Evolutionary conservation across 2,888 invertebrate genomes (phyloP).

Genomic region (Crioceris asparagi): DNA sequence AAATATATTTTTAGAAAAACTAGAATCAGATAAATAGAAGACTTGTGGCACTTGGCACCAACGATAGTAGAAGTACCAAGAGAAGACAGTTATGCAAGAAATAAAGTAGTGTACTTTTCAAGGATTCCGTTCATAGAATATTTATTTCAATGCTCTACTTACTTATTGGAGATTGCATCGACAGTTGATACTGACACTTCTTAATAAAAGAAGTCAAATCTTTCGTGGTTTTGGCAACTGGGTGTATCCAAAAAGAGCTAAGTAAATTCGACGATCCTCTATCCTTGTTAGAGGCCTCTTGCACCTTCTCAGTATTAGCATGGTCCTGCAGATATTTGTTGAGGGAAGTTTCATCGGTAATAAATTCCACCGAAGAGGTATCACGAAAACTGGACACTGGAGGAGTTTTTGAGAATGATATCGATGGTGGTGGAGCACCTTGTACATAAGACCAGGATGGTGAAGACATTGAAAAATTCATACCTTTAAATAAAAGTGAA

Average conservation of each 20-base stretch:
- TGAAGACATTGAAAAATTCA: conserved; percentile 28
- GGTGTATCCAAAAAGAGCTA: conserved; percentile 46
- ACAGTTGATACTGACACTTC: conserved; percentile 47
- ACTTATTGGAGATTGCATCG: conserved; percentile 42
- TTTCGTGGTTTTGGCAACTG: conserved; percentile 39
- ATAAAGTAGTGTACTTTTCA: no score
- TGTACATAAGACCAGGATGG: conserved; percentile 36
- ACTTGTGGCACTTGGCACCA: no score
- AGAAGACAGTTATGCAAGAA: no score
- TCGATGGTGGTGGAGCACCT: conserved; percentile 20
- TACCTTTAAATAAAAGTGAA: conserved; percentile 17
- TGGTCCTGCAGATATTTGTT: conserved; percentile 39
- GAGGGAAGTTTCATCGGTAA: conserved; percentile 41
- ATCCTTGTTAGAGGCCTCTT: conserved; percentile 26
- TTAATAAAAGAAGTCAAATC: conserved; percentile 42
- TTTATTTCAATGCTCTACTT: no score
- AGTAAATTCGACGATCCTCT: conserved; percentile 41
- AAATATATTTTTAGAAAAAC: no score
- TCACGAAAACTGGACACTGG: conserved; percentile 20
- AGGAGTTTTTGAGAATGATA: conserved; percentile 6
- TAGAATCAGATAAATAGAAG: no score
- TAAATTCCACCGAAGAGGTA: conserved; percentile 33
- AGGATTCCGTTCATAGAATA: no score
- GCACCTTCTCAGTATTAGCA: conserved; percentile 30
- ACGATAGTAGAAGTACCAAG: no score